These are phyloP conservation scores for Pachyuromys duprasi DNA, from an alignment of 2,797 vertebrate genomes.

Conservation along the genomic window DNA sequence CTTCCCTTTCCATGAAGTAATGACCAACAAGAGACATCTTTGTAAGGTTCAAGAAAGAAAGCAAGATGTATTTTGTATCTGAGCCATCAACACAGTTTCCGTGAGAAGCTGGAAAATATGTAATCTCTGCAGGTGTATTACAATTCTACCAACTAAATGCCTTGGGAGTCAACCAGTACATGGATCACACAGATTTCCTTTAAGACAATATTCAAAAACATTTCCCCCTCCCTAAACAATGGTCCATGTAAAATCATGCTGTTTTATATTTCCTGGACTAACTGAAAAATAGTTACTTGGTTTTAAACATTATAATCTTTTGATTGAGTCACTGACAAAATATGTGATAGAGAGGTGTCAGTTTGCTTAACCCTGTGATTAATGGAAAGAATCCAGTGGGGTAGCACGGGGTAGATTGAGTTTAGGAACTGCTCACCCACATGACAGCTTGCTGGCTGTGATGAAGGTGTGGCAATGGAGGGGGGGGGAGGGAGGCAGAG, in stretches of 20 bases:
- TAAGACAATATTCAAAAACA: constrained; percentile 76
- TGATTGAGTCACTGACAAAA: constrained; percentile 46
- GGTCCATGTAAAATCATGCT: constrained; percentile 62
- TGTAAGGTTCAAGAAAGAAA: constrained; percentile 58
- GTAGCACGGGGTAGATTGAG: not conserved
- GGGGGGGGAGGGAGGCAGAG: not conserved
- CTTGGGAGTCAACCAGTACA: constrained; percentile 57
- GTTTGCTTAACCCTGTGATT: constrained; percentile 56
- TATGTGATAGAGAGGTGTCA: constrained; percentile 36
- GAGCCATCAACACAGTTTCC: constrained; percentile 76
- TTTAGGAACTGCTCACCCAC: not conserved
- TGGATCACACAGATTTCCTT: constrained; percentile 81
- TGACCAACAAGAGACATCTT: constrained; percentile 49
- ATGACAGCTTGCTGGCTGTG: not conserved
- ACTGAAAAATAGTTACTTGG: constrained; percentile 70
- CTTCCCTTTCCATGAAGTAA: constrained; percentile 65
- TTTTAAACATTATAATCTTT: constrained; percentile 68
- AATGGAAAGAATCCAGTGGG: not conserved
- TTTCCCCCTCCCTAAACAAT: constrained; percentile 76
- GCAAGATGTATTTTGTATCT: constrained; percentile 70
- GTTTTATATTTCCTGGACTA: constrained; percentile 77
- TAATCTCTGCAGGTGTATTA: constrained; percentile 66
- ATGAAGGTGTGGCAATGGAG: not conserved
- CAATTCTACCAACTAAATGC: constrained; percentile 72
- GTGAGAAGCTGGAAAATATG: constrained; percentile 79